Evolutionary conservation across 2,888 invertebrate genomes (phyloP).

Genomic region (Scelioninae gen. 1): DNA sequence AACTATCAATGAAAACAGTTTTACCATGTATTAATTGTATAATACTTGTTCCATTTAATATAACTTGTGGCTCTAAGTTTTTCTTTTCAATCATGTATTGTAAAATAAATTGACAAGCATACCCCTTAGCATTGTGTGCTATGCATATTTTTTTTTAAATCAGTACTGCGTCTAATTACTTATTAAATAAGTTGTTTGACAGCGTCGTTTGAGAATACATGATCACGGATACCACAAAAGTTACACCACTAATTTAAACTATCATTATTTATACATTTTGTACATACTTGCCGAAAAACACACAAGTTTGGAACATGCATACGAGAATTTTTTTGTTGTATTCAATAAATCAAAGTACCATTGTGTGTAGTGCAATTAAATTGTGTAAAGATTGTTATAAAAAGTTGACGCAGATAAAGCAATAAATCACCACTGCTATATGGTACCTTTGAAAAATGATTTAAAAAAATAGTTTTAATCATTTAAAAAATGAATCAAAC

Average conservation of each 20-base stretch:
- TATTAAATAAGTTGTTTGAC: slow-evolving; percentile 51
- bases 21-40: slow-evolving; percentile 59
- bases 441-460: no score
- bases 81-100: slow-evolving; percentile 1
- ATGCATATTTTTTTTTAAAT: slow-evolving; percentile 56
- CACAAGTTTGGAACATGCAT: slow-evolving; percentile 22
- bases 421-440: no score
- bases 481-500: no score
- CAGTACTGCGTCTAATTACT: slow-evolving; percentile 19
- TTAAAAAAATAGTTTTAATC: no score
- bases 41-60: slow-evolving; percentile 71
- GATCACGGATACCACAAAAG: slow-evolving; percentile 39
- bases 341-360: no score
- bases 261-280: slow-evolving; percentile 13
- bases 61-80: slow-evolving; percentile 53
- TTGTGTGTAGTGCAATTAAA: no score
- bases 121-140: slow-evolving; percentile 47
- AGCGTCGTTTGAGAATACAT: slow-evolving; percentile 37
- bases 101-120: slow-evolving; percentile 35
- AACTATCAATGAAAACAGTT: slow-evolving; percentile 62
- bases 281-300: slow-evolving; percentile 13
- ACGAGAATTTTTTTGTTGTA: no score
- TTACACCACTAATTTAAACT: not conserved
- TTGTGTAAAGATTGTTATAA: no score
- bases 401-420: no score